phyloP scores from a whole-genome alignment of 2,113 vertebrate species.

The Arizona elegans region DNA sequence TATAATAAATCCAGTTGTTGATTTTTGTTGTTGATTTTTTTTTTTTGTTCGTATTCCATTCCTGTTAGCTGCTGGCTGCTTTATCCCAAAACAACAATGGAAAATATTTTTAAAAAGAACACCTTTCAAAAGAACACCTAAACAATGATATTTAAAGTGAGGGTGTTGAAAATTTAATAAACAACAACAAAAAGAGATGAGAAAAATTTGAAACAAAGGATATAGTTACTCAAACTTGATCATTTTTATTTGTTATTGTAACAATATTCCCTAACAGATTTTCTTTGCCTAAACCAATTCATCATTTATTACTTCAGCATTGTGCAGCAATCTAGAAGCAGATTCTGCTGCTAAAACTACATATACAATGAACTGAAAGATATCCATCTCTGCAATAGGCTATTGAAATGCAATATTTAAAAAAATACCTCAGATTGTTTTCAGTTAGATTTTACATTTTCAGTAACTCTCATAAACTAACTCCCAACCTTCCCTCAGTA shows the following conservation, averaged over 20 bases:
- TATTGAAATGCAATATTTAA: neutral
- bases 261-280: neutral
- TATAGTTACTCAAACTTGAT: neutral
- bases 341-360: neutral
- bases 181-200: neutral
- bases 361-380: neutral
- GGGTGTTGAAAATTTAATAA: neutral
- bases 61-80: neutral
- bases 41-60: neutral
- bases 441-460: neutral
- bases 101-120: neutral
- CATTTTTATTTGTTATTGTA: neutral
- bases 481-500: neutral
- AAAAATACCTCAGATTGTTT: neutral
- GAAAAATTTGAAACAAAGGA: neutral
- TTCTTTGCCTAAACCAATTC: neutral
- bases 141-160: neutral
- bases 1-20: neutral
- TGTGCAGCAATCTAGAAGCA: neutral
- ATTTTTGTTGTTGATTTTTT: neutral
- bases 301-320: neutral
- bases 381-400: neutral
- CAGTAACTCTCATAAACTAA: neutral
- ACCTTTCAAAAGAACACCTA: neutral
- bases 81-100: neutral